Evolutionary conservation across 2,888 invertebrate genomes (phyloP).

Genomic region (Noctua fimbriata): DNA sequence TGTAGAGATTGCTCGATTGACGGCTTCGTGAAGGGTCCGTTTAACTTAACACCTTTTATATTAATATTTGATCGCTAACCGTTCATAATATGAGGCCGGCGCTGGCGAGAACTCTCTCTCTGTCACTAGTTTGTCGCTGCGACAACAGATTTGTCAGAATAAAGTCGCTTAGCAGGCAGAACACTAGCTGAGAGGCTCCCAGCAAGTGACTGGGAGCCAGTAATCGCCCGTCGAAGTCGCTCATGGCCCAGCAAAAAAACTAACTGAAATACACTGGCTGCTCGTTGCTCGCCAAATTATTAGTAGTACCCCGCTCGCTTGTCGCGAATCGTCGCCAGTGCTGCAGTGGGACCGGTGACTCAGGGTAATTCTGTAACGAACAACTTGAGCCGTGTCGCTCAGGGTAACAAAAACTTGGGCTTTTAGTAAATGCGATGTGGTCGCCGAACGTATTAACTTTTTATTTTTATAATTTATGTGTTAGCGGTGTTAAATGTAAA

Average conservation of each 20-base stretch:
- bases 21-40: not conserved
- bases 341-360: not conserved
- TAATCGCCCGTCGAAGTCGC: not conserved
- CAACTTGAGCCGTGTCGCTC: not conserved
- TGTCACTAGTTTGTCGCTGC: not conserved
- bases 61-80: not conserved
- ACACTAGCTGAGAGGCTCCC: not conserved
- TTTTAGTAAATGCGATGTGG: not conserved
- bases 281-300: not conserved
- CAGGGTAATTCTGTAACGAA: not conserved
- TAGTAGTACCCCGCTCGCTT: not conserved
- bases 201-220: not conserved
- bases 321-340: not conserved
- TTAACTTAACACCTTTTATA: not conserved
- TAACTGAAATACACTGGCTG: not conserved
- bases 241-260: not conserved
- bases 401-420: conserved; percentile 11
- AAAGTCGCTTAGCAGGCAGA: not conserved
- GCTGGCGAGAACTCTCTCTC: not conserved
- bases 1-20: not conserved
- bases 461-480: not conserved
- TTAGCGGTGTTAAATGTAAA: not conserved
- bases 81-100: not conserved
- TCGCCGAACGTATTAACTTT: not conserved
- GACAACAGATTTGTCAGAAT: not conserved